Conservation (phyloP, 2,888 invertebrate genomes). For the Phorcus lineatus region DNA sequence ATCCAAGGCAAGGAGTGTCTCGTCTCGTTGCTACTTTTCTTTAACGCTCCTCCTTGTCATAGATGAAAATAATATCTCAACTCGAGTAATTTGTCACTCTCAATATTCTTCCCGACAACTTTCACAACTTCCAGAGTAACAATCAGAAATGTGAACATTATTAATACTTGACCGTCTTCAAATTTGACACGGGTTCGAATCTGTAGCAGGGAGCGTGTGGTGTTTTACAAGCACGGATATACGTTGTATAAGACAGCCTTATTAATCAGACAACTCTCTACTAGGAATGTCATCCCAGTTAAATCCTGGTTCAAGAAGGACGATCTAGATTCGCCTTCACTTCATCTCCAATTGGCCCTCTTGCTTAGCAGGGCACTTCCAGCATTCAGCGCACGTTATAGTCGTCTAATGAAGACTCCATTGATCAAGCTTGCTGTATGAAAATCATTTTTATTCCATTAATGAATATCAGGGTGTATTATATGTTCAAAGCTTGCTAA, state of each 20-base stretch:
- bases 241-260: neutral
- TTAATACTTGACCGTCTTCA: too few relatives aligned
- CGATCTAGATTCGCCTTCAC: neutral
- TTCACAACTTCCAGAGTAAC: too few relatives aligned
- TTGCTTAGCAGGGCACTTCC: neutral
- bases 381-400: constrained; percentile 13
- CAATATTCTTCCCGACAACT: too few relatives aligned
- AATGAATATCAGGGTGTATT: constrained; percentile 15
- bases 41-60: too few relatives aligned
- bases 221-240: neutral
- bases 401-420: neutral
- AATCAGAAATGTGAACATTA: too few relatives aligned
- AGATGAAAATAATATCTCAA: too few relatives aligned
- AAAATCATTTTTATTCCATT: constrained; percentile 25
- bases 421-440: constrained; percentile 20
- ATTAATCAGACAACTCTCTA: neutral
- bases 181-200: neutral
- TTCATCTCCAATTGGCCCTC: constrained; percentile 11
- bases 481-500: neutral
- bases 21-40: too few relatives aligned
- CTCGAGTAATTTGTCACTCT: too few relatives aligned
- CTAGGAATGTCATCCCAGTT: neutral
- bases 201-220: neutral
- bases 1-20: too few relatives aligned
- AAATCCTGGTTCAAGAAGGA: neutral